Base-by-base conservation (phyloP, 2,797 vertebrate species). In the Hyperoplus lanceolatus region DNA sequence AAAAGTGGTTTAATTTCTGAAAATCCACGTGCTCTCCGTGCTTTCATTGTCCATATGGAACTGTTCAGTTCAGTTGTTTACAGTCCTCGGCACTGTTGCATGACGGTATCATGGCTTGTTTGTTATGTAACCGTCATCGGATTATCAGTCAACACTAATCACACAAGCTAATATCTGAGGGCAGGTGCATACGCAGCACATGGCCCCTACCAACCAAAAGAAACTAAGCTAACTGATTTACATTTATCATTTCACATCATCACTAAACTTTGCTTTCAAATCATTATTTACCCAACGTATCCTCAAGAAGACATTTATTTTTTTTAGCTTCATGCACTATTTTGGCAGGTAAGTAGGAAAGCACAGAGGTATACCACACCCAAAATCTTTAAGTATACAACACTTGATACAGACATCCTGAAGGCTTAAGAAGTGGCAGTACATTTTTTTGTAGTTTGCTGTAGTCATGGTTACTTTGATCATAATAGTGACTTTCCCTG, bases 301-400 rank as follows among this genome's bases (percentile, higher is more conserved):
- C 14, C 66, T 61, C 8, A 49, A 10, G 29, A 8, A 56, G 7
- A 29, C 49, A 39, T 65, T 16, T 59, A 8, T 2, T 8, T 6
- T 21, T 8, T 63, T 8, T 29, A 41, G 9, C n/a, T n/a, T 36
- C 56, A 38, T 14, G 48, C 13, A 6, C 14, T n/a, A 21, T 18
- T 13, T 11, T 59, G 12, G 29, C 39, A 53, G 39, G 8, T 16
- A 8, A 75, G 39, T 42, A 38, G 45, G 14, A 39, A 1, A 36
- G 45, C 43, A 65, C 11, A 54, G 60, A 45, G 41, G 36, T 43
- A 56, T 16, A 61, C 42, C 14, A 69, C 18, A 70, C 36, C 53
- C 4, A 12, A 18, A 56, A 56, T 54, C 9, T 54, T 70, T 2
- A 3, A 12, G 12, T 9, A 18, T 13, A 48, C 11, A 45, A 15